Percentiles rank a stretch among this genome's conserved stretches.
Evolutionary conservation across 2,888 invertebrate species (phyloP).

Genomic region (Pachydiplax longipennis): DNA sequence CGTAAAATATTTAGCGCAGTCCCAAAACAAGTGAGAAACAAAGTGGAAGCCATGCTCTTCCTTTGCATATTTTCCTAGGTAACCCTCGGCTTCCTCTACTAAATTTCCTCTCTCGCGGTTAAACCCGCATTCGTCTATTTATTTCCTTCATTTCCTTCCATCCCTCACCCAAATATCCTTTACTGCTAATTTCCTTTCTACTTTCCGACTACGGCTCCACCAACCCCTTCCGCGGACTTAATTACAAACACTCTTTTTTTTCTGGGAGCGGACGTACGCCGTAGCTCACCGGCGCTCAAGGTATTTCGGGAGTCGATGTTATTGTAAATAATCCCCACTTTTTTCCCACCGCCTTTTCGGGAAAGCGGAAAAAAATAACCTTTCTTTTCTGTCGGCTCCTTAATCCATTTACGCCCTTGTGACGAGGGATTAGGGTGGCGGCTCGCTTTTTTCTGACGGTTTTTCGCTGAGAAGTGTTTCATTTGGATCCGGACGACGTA

Average conservation of each 20-base stretch:
- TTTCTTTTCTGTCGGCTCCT: neutral
- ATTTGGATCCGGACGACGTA: neutral
- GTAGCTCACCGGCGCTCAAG: neutral
- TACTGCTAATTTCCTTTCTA: neutral
- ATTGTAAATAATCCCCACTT: neutral
- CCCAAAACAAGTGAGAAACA: no score
- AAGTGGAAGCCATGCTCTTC: no score
- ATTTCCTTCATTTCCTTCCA: neutral
- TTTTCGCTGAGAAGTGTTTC: neutral
- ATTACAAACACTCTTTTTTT: neutral
- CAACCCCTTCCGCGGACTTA: neutral
- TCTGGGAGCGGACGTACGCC: neutral
- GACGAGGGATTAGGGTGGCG: neutral
- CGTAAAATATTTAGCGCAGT: no score
- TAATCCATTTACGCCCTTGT: neutral
- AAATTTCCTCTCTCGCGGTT: neutral
- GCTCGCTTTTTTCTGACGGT: neutral
- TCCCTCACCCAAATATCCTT: neutral
- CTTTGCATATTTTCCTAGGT: neutral
- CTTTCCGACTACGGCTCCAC: neutral
- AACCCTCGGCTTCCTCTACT: neutral
- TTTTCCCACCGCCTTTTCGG: neutral
- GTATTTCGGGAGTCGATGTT: neutral
- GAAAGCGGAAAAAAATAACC: neutral
- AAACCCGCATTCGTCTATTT: neutral